These are phyloP conservation scores for Mimumesa dahlbomi DNA, from an alignment of 2,888 invertebrate species.

Conservation along the genomic window DNA sequence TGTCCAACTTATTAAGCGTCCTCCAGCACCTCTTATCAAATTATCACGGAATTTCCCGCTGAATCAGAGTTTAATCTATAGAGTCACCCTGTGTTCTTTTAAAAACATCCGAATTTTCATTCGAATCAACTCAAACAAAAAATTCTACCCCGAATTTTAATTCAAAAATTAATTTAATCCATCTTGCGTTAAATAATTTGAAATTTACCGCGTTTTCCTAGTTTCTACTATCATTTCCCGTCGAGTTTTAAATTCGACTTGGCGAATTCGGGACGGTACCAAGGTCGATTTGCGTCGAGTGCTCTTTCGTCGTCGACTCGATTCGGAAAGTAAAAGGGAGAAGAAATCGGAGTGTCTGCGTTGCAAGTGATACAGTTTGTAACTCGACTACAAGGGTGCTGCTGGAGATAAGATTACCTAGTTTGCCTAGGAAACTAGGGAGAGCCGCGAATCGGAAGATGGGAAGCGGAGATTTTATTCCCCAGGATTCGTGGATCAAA, in stretches of 20 bases:
- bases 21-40: slow-evolving; percentile 48
- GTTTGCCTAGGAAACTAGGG: too few relatives aligned
- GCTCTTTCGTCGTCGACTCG: slow-evolving; percentile 22
- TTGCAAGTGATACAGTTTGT: slow-evolving; percentile 29
- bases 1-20: slow-evolving; percentile 60
- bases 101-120: too few relatives aligned
- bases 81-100: too few relatives aligned
- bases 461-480: too few relatives aligned
- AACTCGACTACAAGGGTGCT: slow-evolving; percentile 8
- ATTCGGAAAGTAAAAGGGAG: background rate
- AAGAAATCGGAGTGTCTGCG: background rate
- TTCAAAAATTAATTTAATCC: too few relatives aligned
- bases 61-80: slow-evolving; percentile 48
- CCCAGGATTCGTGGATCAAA: too few relatives aligned
- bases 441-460: too few relatives aligned
- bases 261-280: slow-evolving; percentile 62
- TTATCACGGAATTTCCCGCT: slow-evolving; percentile 55
- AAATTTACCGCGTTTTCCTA: slow-evolving; percentile 17
- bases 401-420: too few relatives aligned
- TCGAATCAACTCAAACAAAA: too few relatives aligned
- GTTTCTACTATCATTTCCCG: slow-evolving; percentile 1
- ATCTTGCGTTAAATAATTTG: too few relatives aligned
- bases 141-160: too few relatives aligned
- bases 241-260: slow-evolving; percentile 19
- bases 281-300: slow-evolving; percentile 54